Conservation (phyloP, 2,113 vertebrate genomes). For the Macrotus californicus region DNA sequence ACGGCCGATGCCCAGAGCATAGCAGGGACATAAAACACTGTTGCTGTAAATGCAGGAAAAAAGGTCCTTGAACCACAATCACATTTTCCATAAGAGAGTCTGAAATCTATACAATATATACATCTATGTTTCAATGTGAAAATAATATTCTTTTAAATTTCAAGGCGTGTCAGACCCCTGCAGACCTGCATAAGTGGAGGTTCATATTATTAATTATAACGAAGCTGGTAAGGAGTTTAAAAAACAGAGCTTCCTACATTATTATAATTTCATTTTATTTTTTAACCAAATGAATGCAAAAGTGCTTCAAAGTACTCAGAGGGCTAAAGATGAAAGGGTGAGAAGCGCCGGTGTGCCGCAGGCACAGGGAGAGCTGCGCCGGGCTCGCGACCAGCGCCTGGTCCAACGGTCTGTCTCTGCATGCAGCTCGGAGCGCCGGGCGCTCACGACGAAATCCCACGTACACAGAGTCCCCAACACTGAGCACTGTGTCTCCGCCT, state of each 20-base stretch:
- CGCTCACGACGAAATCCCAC: slow-evolving; percentile 92
- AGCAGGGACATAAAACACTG: slow-evolving; percentile 78
- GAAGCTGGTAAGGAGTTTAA: slow-evolving; percentile 80
- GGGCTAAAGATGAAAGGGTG: slow-evolving; percentile 95
- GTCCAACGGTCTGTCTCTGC: slow-evolving; percentile 95
- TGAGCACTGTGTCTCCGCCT: slow-evolving; percentile 93
- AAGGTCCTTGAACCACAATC: slow-evolving; percentile 82
- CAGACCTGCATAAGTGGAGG: slow-evolving; percentile 81
- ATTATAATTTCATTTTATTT: slow-evolving; percentile 71
- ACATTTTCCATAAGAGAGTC: slow-evolving; percentile 84
- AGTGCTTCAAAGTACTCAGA: slow-evolving; percentile 98
- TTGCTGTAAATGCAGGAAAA: slow-evolving; percentile 81
- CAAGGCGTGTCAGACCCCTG: slow-evolving; percentile 82
- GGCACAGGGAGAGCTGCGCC: slow-evolving; percentile 88
- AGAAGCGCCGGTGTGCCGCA: slow-evolving; percentile 82
- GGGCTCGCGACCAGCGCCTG: slow-evolving; percentile 92
- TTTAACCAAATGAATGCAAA: slow-evolving; percentile 88
- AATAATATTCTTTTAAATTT: slow-evolving; percentile 85
- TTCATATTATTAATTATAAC: slow-evolving; percentile 77
- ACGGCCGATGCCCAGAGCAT: slow-evolving; percentile 77
- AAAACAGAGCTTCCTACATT: slow-evolving; percentile 77
- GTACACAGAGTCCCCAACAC: slow-evolving; percentile 96
- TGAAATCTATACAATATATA: slow-evolving; percentile 90
- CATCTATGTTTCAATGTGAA: slow-evolving; percentile 87
- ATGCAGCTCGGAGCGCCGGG: slow-evolving; percentile 95